Conservation (phyloP, 2,113 vertebrate species). For the Desmodus rotundus region DNA sequence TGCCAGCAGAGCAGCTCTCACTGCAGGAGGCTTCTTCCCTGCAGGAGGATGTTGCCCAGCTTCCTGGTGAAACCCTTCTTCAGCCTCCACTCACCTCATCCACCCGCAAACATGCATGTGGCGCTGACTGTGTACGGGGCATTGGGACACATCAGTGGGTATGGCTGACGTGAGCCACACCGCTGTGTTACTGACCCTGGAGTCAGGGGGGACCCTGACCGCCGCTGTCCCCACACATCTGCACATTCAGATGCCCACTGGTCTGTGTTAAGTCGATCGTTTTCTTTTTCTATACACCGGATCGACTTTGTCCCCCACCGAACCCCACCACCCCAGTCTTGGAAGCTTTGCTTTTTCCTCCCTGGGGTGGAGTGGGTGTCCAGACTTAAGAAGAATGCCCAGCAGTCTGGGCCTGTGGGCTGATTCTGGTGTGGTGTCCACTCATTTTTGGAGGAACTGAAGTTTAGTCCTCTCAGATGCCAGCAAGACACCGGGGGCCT, state of each 20-base stretch:
- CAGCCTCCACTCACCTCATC: neutral
- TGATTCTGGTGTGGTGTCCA: accelerated
- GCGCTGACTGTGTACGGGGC: neutral
- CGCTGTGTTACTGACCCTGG: accelerated
- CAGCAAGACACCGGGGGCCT: neutral
- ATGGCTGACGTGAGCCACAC: accelerated
- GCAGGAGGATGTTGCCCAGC: neutral
- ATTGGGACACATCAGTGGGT: too few relatives aligned
- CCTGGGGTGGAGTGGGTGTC: neutral
- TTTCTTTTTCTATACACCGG: neutral
- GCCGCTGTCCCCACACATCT: accelerated
- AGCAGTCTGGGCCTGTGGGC: neutral
- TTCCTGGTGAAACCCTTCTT: too few relatives aligned
- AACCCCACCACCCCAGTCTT: accelerated
- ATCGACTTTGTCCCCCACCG: too few relatives aligned
- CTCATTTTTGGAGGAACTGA: neutral
- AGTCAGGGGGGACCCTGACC: accelerated
- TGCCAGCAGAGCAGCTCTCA: accelerated
- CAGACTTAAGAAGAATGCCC: neutral
- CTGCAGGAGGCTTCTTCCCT: neutral
- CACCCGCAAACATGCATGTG: neutral
- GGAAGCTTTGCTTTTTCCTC: neutral
- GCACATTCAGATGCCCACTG: accelerated
- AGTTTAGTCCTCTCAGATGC: neutral
- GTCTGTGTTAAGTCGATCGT: neutral